These are phyloP conservation scores for Hoplodrina ambigua DNA, from an alignment of 2,888 invertebrate species.

Conservation along the genomic window DNA sequence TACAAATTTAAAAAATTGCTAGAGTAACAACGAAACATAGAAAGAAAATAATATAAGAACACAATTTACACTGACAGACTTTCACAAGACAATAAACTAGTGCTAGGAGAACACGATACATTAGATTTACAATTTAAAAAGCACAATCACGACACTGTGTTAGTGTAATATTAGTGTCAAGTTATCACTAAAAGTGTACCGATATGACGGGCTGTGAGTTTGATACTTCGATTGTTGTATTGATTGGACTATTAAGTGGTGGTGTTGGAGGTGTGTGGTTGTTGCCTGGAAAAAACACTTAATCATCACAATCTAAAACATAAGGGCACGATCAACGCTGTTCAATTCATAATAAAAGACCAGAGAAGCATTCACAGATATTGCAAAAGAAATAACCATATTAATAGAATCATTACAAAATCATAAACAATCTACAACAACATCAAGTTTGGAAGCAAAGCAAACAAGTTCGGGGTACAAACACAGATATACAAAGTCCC, in stretches of 20 bases:
- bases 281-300: constrained; percentile 83
- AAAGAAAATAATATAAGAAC: constrained; percentile 43
- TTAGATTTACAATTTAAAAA: constrained; percentile 50
- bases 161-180: constrained; percentile 72
- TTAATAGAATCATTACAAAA: constrained; percentile 28
- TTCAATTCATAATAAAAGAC: constrained; percentile 29
- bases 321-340: constrained; percentile 35
- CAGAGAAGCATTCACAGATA: constrained; percentile 43
- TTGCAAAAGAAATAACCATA: constrained; percentile 42
- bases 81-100: constrained; percentile 60
- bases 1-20: constrained; percentile 26
- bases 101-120: constrained; percentile 52
- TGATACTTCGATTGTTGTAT: constrained; percentile 75
- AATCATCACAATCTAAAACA: constrained; percentile 62
- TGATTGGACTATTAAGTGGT: constrained; percentile 79
- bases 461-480: constrained; percentile 63
- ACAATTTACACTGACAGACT: constrained; percentile 52
- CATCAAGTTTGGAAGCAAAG: constrained; percentile 65
- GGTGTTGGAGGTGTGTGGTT: constrained; percentile 74
- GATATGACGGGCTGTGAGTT: constrained; percentile 79
- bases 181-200: constrained; percentile 78
- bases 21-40: constrained; percentile 43
- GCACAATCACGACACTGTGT: constrained; percentile 60
- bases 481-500: constrained; percentile 71
- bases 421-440: constrained; percentile 60